Evolutionary conservation across 2,888 invertebrate genomes (phyloP), one percentile per base, ranked within the genome.

Genomic region (Tinea pellionella): DNA sequence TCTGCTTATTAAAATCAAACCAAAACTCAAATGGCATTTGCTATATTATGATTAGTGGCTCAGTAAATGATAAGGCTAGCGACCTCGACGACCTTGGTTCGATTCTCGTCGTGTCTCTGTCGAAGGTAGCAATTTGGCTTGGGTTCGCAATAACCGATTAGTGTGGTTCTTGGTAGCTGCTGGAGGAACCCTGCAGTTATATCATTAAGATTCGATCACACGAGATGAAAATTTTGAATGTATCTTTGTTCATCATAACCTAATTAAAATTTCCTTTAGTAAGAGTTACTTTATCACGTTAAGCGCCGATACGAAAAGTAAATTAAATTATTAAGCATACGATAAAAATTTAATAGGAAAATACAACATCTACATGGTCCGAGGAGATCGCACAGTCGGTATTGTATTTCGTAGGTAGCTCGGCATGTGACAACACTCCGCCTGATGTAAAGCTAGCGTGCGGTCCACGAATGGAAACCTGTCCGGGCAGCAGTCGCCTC

Each of bases 61-160:
- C 15, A 30, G 57, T 57, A 57, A 57, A 57, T 57, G 57, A 57
- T 57, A 57, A 57, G 57, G 57, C 57, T 57, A 57, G 57, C 57
- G 87, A 86, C 86, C 87, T 67, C 69, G 68, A 76, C 79, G 87
- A 80, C 86, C 86, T 87, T 85, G 84, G 77, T 75, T 74, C 73
- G 81, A 78, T 74, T 82, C 81, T 81, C 77, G 61, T 12, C 61
- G 84, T 86, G 86, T 86, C 86, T 86, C 80, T 86, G 80, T 43
- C 57, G 32, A 43, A 64, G 76, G 69, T 76, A 85, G 80, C 82
- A 87, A 87, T 87, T 87, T 87, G 70, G 74, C 69, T 70, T 24
- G 71, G 74, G 78, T 84, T 84, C 85, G 76, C 75, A 71, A 75
- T 78, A 83, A 82, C 73, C 85, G 83, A 86, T 87, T 87, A 86